phyloP scores from a whole-genome alignment of 2,888 invertebrate species.

The Ligdia adustata region DNA sequence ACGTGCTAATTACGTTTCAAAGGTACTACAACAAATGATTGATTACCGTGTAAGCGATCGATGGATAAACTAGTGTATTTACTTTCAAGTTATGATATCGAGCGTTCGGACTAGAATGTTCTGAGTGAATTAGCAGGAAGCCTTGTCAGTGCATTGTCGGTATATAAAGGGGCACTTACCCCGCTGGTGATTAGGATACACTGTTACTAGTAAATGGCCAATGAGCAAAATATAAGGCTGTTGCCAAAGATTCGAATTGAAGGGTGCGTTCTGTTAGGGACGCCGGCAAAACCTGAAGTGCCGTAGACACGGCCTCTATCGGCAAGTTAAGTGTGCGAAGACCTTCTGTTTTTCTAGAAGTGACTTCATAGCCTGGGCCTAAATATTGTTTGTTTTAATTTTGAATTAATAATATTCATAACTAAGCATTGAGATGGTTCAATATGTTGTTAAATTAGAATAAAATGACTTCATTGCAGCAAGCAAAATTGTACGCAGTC shows the following conservation, averaged over 20 bases:
- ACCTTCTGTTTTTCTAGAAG: constrained; percentile 53
- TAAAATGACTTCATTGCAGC: no score
- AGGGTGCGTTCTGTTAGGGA: constrained; percentile 66
- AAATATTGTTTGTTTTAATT: no score
- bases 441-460: no score
- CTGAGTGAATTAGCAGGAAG: constrained; percentile 52
- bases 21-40: constrained; percentile 24
- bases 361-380: constrained; percentile 45
- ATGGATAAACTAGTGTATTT: constrained; percentile 57
- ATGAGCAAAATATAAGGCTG: constrained; percentile 17
- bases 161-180: constrained; percentile 50
- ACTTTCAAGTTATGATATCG: constrained; percentile 52
- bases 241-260: constrained; percentile 35
- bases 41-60: constrained; percentile 57
- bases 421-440: no score
- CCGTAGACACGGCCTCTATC: constrained; percentile 68
- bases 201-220: constrained; percentile 35
- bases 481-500: no score
- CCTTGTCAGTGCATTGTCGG: constrained; percentile 52
- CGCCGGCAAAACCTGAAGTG: constrained; percentile 76
- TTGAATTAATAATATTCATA: no score
- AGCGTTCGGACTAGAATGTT: constrained; percentile 61
- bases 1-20: constrained; percentile 8
- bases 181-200: constrained; percentile 40
- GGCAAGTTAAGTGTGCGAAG: constrained; percentile 66